Conservation (phyloP, 2,797 vertebrate genomes). For the Masticophis lateralis region DNA sequence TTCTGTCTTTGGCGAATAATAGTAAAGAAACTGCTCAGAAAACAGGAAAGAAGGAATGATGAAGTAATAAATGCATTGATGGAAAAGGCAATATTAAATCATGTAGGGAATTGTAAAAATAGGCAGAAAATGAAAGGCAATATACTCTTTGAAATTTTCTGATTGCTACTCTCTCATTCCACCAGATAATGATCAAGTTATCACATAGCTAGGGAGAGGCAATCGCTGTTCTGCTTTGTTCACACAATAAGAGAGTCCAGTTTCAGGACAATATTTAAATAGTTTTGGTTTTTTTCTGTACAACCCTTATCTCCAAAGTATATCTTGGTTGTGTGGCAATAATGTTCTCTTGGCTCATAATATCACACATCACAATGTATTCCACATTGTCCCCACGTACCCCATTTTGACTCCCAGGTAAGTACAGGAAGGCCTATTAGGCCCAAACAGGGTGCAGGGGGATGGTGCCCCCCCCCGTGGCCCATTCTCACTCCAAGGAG, state of each 20-base stretch:
- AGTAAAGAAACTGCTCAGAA: background rate
- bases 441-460: too few relatives aligned
- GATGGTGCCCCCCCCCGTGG: too few relatives aligned
- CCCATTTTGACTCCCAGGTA: too few relatives aligned
- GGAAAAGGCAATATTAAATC: background rate
- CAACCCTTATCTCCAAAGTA: background rate
- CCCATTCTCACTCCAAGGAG: too few relatives aligned
- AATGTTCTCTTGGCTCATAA: background rate
- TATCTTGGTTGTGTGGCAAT: background rate
- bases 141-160: background rate
- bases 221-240: background rate
- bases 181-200: background rate
- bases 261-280: background rate
- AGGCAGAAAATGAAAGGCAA: background rate
- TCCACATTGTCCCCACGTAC: background rate
- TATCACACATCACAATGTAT: background rate
- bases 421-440: too few relatives aligned
- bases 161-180: background rate
- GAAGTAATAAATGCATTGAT: background rate
- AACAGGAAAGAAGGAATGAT: background rate
- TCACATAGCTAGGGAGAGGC: background rate
- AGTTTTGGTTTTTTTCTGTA: background rate
- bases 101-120: background rate
- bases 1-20: background rate
- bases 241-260: background rate